Evolutionary conservation across 2,888 invertebrate genomes (phyloP).

Genomic region (Calliscelio sp.): DNA sequence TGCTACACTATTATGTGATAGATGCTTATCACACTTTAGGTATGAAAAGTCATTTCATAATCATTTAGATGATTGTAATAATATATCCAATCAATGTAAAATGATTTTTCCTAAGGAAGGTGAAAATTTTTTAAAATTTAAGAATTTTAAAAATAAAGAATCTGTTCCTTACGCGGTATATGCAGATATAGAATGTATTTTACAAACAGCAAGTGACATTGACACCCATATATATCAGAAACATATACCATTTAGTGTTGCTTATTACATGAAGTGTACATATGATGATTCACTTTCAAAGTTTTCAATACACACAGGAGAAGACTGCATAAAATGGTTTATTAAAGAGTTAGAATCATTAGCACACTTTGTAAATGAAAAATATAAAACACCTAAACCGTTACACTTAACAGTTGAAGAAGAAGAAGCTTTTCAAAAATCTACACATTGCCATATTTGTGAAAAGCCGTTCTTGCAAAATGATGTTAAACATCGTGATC

Average conservation of each 20-base stretch:
- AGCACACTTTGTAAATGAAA: not conserved
- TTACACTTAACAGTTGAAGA: not conserved
- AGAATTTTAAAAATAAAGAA: conserved; percentile 52
- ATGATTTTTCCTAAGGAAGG: conserved; percentile 32
- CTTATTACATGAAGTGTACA: not conserved
- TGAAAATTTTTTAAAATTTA: conserved; percentile 49
- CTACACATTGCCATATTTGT: conserved; percentile 5
- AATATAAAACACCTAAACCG: not conserved
- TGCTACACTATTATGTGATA: conserved; percentile 3
- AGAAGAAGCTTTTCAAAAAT: not conserved
- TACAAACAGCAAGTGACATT: no score
- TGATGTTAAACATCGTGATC: not conserved
- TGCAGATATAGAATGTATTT: conserved; percentile 55
- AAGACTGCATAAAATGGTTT: not conserved
- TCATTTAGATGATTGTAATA: not conserved
- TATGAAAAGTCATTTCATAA: conserved; percentile 21
- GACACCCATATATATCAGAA: no score
- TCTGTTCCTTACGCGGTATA: conserved; percentile 57
- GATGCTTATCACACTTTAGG: conserved; percentile 16
- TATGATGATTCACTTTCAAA: conserved; percentile 3
- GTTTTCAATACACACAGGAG: not conserved
- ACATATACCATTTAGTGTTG: not conserved
- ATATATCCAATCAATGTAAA: conserved; percentile 41
- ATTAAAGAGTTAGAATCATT: not conserved
- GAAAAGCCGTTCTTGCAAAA: not conserved